These are phyloP conservation scores for Stegodyphus dumicola DNA, from an alignment of 1,140 invertebrate genomes.

Conservation along the genomic window DNA sequence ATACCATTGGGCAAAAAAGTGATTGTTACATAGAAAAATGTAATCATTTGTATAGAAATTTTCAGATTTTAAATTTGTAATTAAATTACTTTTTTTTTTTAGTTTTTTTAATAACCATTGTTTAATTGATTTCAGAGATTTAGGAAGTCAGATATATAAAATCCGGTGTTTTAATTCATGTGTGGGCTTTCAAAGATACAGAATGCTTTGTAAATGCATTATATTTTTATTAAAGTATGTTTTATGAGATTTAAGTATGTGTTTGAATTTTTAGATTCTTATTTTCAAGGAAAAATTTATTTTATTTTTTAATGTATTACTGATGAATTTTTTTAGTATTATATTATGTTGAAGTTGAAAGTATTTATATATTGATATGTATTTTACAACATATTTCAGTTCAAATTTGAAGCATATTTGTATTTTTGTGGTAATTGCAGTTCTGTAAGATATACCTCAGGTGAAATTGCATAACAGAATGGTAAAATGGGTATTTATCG, in stretches of 20 bases:
- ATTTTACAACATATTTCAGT: too few relatives aligned
- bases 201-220: neutral
- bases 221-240: neutral
- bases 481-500: neutral
- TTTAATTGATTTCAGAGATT: conserved; percentile 6
- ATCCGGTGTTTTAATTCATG: neutral
- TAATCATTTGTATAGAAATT: conserved; percentile 7
- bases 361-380: too few relatives aligned
- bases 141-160: conserved; percentile 4
- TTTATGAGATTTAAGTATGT: neutral
- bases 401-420: too few relatives aligned
- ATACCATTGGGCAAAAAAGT: conserved; percentile 61
- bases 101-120: neutral
- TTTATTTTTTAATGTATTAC: too few relatives aligned
- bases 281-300: too few relatives aligned
- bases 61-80: conserved; percentile 36
- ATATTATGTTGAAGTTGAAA: too few relatives aligned
- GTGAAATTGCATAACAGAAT: neutral
- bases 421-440: neutral
- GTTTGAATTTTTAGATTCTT: too few relatives aligned
- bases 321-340: too few relatives aligned
- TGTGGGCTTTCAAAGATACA: conserved; percentile 36
- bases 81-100: conserved; percentile 30
- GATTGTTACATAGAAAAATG: neutral
- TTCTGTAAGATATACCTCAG: neutral